Conservation (phyloP, 1,140 invertebrate species). For the Zaprionus africanus region DNA sequence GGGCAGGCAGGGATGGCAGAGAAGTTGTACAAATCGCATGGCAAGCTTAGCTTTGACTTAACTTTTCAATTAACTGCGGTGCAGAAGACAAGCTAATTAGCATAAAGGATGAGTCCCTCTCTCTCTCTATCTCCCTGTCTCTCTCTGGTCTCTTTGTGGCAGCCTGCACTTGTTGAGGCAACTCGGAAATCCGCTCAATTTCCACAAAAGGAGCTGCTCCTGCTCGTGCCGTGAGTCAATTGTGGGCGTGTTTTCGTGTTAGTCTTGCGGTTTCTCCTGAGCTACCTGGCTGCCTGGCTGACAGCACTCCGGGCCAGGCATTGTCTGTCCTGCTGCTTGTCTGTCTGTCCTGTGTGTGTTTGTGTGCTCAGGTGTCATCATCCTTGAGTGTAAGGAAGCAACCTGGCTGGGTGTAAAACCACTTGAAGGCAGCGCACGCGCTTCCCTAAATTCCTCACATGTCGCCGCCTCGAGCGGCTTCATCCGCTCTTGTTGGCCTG, state of each 20-base stretch:
- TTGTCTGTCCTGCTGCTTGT: conserved; percentile 37
- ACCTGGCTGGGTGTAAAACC: conserved; percentile 47
- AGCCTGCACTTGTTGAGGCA: conserved; percentile 14
- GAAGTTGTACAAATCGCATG: not conserved
- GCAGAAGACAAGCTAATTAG: conserved; percentile 44
- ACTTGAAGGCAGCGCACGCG: conserved; percentile 69
- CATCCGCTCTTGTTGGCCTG: conserved; percentile 58
- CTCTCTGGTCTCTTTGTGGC: not conserved
- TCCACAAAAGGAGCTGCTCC: conserved; percentile 32
- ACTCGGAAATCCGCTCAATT: conserved; percentile 75
- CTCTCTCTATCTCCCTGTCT: not conserved
- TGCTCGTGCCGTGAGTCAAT: conserved; percentile 57
- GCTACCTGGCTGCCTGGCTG: conserved; percentile 11
- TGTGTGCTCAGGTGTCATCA: conserved; percentile 76
- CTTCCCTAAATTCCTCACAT: conserved; percentile 52
- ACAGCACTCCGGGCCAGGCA: conserved; percentile 28
- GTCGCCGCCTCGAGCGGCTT: conserved; percentile 34
- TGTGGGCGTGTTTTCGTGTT: conserved; percentile 71
- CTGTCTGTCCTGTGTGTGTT: conserved; percentile 26
- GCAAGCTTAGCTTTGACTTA: conserved; percentile 4
- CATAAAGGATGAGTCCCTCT: conserved; percentile 27
- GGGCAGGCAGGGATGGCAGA: not conserved
- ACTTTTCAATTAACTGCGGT: conserved; percentile 16
- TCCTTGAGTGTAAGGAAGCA: conserved; percentile 22
- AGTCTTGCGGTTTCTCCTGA: conserved; percentile 65